Base-by-base conservation (phyloP, 2,113 vertebrate genomes). In the Puntigrus tetrazona region DNA sequence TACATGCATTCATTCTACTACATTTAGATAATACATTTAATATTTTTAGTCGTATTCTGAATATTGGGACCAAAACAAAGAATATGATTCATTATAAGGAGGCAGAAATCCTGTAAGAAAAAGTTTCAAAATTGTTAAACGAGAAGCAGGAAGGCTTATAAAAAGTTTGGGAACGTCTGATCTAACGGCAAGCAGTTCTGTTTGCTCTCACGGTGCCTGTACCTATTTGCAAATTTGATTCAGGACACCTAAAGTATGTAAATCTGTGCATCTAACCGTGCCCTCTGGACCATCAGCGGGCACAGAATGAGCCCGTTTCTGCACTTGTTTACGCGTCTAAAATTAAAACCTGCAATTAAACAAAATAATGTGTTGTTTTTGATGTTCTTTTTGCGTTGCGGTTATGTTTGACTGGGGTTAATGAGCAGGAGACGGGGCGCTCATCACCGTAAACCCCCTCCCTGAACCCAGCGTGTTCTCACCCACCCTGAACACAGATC, bases 401-500 rank as follows among this genome's bases (percentile, higher is more conserved):
- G 77, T 80, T 70, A 70, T 77, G 78, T 3, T 79, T 59, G 65
- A 82, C 79, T 82, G 65, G 79, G 79, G 79, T 82, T 82, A 82
- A 82, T 82, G 79, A 82, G 79, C 63, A 70, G 43, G 79, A 70
- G 79, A 82, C 61, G 29, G 79, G 79, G 79, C 63, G 18, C 79
- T 82, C 18, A 20, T 76, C 79, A 82, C 41, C 29, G 25, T 55
- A n/a, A 81, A 81, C 59, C 84, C 83, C 86, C 74, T 85, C 85
- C 36, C 85, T 82, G 84, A 91, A 91, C 89, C 85, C 88, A 88
- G 85, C 88, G 74, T 88, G 85, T 91, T 92, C 90, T 91, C 92
- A 92, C 91, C 91, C 90, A 88, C 89, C 88, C 88, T 81, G 90
- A 89, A 86, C 89, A 89, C 79, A 69, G 91, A 94, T 92, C 92